Evolutionary conservation across 1,140 invertebrate genomes (phyloP), one percentile per base, ranked within the genome.

Genomic region (Tetragonula clypearis): DNA sequence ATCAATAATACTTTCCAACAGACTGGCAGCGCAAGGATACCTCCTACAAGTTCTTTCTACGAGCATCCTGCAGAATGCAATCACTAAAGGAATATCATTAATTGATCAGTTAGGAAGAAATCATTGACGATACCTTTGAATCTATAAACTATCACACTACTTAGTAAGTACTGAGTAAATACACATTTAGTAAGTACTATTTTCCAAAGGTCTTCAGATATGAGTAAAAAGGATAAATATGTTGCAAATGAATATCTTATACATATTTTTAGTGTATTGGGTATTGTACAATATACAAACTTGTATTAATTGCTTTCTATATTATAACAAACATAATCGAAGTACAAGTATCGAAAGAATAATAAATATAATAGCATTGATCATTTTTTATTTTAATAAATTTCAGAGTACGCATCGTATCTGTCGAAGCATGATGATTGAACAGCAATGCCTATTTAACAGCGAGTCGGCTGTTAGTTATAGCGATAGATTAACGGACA

Each of bases 1-100:
- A 90, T 93, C 91, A 93, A 93, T 93, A 93, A 92, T 69, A 83
- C 90, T 87, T 89, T 87, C 65, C 53, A 74, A 66, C 58, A 76
- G 72, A 62, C 15, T 73, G 6, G 41, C n/a, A 26, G 62, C 58
- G 17, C 30, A 56, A 11, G 26, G 66, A 75, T 19, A 26, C 30
- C 53, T 41, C 5, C 12, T 74, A 19, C n/a, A 23, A 62, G 21
- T 66, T 65, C 53, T 19, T 26, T 35, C 73, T n/a, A 9, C 26
- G 55, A 14, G 21, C 23, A n/a, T 71, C 21, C n/a, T 68, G 19
- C 3, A 68, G 66, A 53, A 17, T 26, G 11, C 4, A n/a, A 26
- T 60, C n/a, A 14, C 5, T 41, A n/a, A 49, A 66, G 21, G 19
- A 26, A 71, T 19, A 77, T 69, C 53, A 53, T 56, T 79, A 5